Conservation (phyloP, 2,888 invertebrate species). For the Serrognathus titanus region DNA sequence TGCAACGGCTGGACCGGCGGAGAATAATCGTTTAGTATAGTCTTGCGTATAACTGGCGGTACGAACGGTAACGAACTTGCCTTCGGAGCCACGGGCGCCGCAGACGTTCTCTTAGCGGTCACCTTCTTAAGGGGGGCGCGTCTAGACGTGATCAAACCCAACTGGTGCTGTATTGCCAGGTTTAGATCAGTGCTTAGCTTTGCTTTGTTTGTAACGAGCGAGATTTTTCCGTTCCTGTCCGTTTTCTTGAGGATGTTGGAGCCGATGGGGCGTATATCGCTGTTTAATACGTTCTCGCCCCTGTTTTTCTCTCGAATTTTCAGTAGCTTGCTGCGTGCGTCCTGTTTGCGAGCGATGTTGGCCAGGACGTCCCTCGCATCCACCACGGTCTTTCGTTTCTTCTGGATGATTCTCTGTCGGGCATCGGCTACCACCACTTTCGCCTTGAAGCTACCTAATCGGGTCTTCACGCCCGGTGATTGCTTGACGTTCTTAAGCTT, state of each 20-base stretch:
- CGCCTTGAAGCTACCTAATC: slow-evolving; percentile 13
- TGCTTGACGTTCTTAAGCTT: slow-evolving; percentile 3
- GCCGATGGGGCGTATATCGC: slow-evolving; percentile 45
- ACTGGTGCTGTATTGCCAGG: slow-evolving; percentile 43
- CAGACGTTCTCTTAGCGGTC: slow-evolving; percentile 17
- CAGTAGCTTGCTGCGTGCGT: slow-evolving; percentile 70
- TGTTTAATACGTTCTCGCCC: slow-evolving; percentile 32
- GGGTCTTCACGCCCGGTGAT: slow-evolving; percentile 9
- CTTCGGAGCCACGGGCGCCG: slow-evolving; percentile 14
- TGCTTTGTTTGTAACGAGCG: slow-evolving; percentile 51
- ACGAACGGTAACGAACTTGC: slow-evolving; percentile 7
- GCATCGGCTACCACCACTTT: slow-evolving; percentile 57
- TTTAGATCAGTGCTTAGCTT: slow-evolving; percentile 39
- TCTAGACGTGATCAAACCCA: slow-evolving; percentile 36
- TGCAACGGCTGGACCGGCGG: slow-evolving; percentile 19
- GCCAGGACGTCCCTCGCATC: slow-evolving; percentile 80
- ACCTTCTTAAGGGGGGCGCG: slow-evolving; percentile 21
- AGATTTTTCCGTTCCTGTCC: slow-evolving; percentile 54
- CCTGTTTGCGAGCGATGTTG: slow-evolving; percentile 70
- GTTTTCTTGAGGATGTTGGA: slow-evolving; percentile 51
- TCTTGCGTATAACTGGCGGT: slow-evolving; percentile 33
- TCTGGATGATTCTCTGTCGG: slow-evolving; percentile 73
- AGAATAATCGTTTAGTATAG: slow-evolving; percentile 39
- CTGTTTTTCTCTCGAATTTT: slow-evolving; percentile 58
- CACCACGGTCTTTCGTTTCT: slow-evolving; percentile 69